A percentile compares a stretch with the other conserved stretches of the same genome.
Conservation (phyloP, 2,113 vertebrate species). For the Ptyas mucosa region DNA sequence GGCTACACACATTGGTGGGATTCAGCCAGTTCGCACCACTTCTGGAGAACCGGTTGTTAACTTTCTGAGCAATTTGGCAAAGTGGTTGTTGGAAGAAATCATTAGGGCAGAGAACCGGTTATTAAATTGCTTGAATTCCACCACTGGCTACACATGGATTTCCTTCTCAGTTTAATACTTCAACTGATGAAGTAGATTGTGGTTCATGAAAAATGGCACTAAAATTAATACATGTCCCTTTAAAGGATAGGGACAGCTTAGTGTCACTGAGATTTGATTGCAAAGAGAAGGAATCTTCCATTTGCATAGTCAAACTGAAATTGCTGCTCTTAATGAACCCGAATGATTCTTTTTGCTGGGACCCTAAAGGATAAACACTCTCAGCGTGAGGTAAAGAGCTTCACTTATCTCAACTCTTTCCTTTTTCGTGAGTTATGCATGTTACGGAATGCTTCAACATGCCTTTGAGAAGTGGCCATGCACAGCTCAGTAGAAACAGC, state of each 20-base stretch:
- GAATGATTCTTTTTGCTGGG: background rate
- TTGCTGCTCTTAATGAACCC: background rate
- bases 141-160: background rate
- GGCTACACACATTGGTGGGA: background rate
- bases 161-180: background rate
- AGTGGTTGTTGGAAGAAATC: too few relatives aligned
- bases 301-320: background rate
- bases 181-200: background rate
- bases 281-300: background rate
- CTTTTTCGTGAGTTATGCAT: background rate
- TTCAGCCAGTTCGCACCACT: too few relatives aligned
- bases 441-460: background rate
- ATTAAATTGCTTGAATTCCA: too few relatives aligned
- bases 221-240: background rate
- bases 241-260: background rate
- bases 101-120: too few relatives aligned
- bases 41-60: too few relatives aligned
- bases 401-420: constrained; percentile 8
- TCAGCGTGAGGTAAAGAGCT: background rate
- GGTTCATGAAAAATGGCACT: background rate
- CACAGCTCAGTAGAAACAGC: constrained; percentile 10
- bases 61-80: too few relatives aligned
- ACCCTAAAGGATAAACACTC: background rate
- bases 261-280: background rate
- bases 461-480: constrained; percentile 23